phyloP scores from a whole-genome alignment of 1,140 invertebrate species.

The Nebria ingens region DNA sequence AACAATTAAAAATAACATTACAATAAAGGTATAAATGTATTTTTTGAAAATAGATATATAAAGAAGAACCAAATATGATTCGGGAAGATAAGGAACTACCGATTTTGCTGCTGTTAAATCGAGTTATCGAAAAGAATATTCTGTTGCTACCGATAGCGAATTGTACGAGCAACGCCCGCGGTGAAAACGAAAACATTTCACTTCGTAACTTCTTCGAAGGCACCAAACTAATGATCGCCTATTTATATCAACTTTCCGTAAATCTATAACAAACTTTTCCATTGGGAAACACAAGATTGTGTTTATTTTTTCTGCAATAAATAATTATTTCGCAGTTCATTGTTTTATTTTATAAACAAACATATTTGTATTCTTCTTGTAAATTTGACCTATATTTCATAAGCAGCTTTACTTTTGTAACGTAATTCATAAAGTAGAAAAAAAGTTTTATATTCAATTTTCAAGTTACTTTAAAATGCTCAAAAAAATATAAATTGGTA shows the following conservation, averaged over 20 bases:
- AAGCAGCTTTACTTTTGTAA: too few relatives aligned
- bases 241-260: constrained; percentile 24
- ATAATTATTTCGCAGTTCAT: too few relatives aligned
- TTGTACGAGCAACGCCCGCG: constrained; percentile 21
- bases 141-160: constrained; percentile 25
- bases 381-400: too few relatives aligned
- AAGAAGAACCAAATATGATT: constrained; percentile 32
- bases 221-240: constrained; percentile 30
- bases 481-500: too few relatives aligned
- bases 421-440: too few relatives aligned
- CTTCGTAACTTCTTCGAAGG: constrained; percentile 28
- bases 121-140: constrained; percentile 25
- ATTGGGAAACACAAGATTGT: too few relatives aligned
- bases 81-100: constrained; percentile 25
- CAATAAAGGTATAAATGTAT: background rate
- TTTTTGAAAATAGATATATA: constrained; percentile 26
- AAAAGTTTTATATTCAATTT: too few relatives aligned
- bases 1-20: background rate
- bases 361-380: too few relatives aligned
- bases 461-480: too few relatives aligned
- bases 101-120: constrained; percentile 25
- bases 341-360: too few relatives aligned
- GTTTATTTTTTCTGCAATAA: too few relatives aligned
- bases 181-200: constrained; percentile 28
- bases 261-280: too few relatives aligned